A percentile compares a stretch with the other conserved stretches of the same genome.
These are phyloP conservation scores for Nemurella pictetii DNA, from an alignment of 2,888 invertebrate species.

Conservation along the genomic window DNA sequence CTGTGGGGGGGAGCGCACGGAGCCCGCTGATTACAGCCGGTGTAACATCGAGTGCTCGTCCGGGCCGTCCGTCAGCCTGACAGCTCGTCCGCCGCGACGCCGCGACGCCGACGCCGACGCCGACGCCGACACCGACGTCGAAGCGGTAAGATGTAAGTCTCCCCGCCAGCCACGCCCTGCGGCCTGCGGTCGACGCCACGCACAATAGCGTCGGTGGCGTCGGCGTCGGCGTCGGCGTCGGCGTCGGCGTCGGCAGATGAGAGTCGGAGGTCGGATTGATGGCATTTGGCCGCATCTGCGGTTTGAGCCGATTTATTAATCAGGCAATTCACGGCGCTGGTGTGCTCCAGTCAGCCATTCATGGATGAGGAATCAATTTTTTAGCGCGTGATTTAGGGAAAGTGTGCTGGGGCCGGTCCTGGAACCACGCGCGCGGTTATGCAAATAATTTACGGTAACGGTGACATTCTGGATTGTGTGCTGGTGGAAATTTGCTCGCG, in stretches of 20 bases:
- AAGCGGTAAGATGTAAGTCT: neutral
- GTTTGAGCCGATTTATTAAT: slow-evolving; percentile 26
- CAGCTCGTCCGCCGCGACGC: neutral
- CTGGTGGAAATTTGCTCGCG: neutral
- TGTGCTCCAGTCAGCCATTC: neutral
- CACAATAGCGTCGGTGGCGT: neutral
- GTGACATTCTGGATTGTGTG: neutral
- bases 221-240: neutral
- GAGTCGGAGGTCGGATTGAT: slow-evolving; percentile 12
- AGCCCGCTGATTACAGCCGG: neutral
- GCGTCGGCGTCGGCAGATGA: neutral
- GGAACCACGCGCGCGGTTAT: neutral
- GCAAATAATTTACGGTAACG: slow-evolving; percentile 17
- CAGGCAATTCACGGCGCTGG: neutral
- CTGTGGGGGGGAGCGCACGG: neutral
- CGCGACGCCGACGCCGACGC: too few species aligned
- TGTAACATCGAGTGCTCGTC: neutral
- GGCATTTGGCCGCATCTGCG: slow-evolving; percentile 15
- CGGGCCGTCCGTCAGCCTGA: neutral
- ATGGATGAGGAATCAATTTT: slow-evolving; percentile 14
- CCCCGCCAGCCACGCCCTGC: neutral
- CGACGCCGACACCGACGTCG: too few species aligned
- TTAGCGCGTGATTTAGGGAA: neutral
- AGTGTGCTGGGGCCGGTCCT: neutral
- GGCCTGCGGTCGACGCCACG: neutral